Percentiles rank a stretch among this genome's conserved stretches.
Conservation (phyloP, 1,140 invertebrate species). For the Acromyrmex echinatior region DNA sequence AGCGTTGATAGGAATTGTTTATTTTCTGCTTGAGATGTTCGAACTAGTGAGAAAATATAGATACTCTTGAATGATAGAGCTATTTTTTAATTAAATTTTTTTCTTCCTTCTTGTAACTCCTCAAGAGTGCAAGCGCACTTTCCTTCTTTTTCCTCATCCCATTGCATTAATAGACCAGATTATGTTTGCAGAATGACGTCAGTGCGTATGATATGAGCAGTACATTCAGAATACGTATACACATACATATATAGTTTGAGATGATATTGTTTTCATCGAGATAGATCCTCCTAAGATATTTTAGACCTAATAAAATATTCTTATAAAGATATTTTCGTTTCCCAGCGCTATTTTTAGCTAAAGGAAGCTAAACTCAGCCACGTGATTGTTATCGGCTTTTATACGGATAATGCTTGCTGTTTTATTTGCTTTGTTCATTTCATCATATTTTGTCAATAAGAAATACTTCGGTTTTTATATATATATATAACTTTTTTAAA, state of each 20-base stretch:
- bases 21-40: no score
- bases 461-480: neutral
- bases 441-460: neutral
- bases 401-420: neutral
- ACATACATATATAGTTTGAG: neutral
- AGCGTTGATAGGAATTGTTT: neutral
- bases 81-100: constrained; percentile 34
- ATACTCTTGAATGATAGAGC: neutral
- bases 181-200: constrained; percentile 31
- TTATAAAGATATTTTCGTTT: constrained; percentile 27
- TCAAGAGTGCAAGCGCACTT: constrained; percentile 4
- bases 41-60: neutral
- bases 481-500: neutral
- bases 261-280: neutral
- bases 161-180: neutral
- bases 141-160: neutral
- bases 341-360: constrained; percentile 22
- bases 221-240: neutral
- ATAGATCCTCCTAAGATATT: neutral
- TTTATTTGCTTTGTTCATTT: neutral
- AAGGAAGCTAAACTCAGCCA: neutral
- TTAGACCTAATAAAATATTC: constrained; percentile 16
- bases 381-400: constrained; percentile 2
- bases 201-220: neutral
- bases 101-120: neutral